Evolutionary conservation across 2,113 vertebrate species (phyloP).

Genomic region (Seriola dumerili): DNA sequence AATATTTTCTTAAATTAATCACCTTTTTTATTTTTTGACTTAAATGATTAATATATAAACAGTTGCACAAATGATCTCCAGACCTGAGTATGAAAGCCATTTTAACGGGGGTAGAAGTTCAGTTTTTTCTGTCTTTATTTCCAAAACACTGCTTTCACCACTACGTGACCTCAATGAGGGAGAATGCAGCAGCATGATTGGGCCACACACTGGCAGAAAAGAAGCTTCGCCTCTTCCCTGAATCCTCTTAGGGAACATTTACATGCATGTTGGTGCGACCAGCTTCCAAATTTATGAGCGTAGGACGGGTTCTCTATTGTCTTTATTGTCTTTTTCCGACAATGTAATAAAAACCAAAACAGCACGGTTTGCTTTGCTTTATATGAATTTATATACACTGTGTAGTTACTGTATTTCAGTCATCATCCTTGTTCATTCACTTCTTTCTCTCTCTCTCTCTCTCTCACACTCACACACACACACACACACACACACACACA

Average conservation of each 20-base stretch:
- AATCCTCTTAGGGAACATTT: background rate
- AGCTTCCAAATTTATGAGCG: background rate
- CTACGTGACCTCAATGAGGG: background rate
- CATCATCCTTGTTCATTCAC: background rate
- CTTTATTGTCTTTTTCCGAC: background rate
- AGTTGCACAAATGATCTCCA: background rate
- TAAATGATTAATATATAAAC: background rate
- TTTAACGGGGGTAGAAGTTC: background rate
- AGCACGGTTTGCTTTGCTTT: background rate
- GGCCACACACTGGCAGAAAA: background rate
- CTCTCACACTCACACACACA: no score
- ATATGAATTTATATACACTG: no score
- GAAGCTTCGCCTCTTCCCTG: background rate
- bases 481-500: background rate
- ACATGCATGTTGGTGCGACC: background rate
- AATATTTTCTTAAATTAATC: no score
- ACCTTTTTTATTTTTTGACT: no score
- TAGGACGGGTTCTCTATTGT: background rate
- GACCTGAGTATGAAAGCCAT: background rate
- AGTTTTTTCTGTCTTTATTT: background rate
- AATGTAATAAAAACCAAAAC: background rate
- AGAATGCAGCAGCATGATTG: background rate
- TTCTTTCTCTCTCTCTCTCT: background rate
- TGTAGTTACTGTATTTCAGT: background rate
- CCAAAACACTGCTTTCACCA: background rate